phyloP scores from a whole-genome alignment of 1,140 invertebrate genomes.

The Reticulitermes speratus region DNA sequence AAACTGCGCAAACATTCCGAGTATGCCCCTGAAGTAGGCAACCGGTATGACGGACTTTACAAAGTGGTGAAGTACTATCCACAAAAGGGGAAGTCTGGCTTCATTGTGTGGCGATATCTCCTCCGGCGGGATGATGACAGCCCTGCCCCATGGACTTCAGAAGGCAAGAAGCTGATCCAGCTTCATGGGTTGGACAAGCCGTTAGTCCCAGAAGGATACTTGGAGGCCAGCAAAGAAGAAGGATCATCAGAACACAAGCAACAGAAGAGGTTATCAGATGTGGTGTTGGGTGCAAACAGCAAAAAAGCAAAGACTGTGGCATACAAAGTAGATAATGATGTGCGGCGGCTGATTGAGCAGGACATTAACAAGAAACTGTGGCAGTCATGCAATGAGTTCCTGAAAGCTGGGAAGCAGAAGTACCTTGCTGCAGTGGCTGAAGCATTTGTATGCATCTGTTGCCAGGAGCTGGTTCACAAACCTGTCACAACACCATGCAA shows the following conservation, averaged over 20 bases:
- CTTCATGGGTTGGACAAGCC: conserved; percentile 48
- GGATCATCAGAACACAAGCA: conserved; percentile 38
- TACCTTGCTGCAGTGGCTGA: conserved; percentile 67
- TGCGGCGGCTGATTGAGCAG: conserved; percentile 55
- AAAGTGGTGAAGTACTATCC: conserved; percentile 85
- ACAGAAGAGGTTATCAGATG: conserved; percentile 15
- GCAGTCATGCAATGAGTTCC: conserved; percentile 55
- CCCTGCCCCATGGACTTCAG: conserved; percentile 81
- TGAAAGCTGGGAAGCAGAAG: conserved; percentile 56
- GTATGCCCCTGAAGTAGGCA: conserved; percentile 75
- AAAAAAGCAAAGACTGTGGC: conserved; percentile 51
- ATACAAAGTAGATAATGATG: conserved; percentile 52
- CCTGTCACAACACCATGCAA: conserved; percentile 73
- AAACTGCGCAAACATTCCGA: conserved; percentile 74
- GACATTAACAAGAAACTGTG: conserved; percentile 71
- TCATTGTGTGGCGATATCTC: conserved; percentile 78
- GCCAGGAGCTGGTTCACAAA: conserved; percentile 70
- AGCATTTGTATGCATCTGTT: conserved; percentile 76
- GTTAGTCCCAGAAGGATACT: conserved; percentile 69
- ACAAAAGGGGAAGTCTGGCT: conserved; percentile 75
- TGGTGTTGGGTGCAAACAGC: conserved; percentile 21
- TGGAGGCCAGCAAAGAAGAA: conserved; percentile 59
- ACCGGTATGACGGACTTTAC: conserved; percentile 74
- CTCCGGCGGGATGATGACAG: conserved; percentile 74
- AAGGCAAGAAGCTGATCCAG: conserved; percentile 58